phyloP scores from a whole-genome alignment of 2,888 invertebrate genomes.

The Athalia cordata region DNA sequence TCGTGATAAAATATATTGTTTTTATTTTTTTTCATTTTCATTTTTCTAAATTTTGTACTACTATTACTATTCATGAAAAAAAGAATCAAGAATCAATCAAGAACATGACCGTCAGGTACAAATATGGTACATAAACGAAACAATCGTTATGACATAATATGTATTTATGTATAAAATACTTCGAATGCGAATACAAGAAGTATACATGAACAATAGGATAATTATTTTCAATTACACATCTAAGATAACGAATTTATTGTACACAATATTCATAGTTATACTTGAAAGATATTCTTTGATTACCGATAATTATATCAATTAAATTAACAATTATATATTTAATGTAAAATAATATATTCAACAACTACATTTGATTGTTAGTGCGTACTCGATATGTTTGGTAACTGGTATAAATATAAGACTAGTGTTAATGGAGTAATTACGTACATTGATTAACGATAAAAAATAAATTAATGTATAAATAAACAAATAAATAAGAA shows the following conservation, averaged over 20 bases:
- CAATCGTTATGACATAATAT: constrained; percentile 1
- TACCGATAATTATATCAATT: background rate
- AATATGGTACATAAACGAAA: constrained; percentile 50
- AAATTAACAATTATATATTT: background rate
- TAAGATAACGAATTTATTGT: constrained; percentile 6
- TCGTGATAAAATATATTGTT: no score
- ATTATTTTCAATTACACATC: no score
- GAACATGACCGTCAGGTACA: constrained; percentile 64
- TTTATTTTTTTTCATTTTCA: no score
- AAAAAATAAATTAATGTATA: background rate
- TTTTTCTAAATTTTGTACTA: background rate
- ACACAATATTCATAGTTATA: constrained; percentile 6
- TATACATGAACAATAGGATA: no score
- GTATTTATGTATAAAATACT: constrained; percentile 23
- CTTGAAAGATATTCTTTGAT: constrained; percentile 1
- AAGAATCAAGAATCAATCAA: constrained; percentile 49
- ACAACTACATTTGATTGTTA: constrained; percentile 51
- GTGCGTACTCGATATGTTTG: constrained; percentile 59
- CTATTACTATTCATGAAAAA: constrained; percentile 17
- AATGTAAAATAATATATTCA: background rate
- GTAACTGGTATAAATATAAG: constrained; percentile 60
- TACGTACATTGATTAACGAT: constrained; percentile 7
- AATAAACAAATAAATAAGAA: constrained; percentile 24
- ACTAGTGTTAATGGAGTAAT: constrained; percentile 60
- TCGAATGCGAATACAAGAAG: background rate